Base-by-base conservation (phyloP, 2,797 vertebrate genomes). In the Microcaecilia unicolor region DNA sequence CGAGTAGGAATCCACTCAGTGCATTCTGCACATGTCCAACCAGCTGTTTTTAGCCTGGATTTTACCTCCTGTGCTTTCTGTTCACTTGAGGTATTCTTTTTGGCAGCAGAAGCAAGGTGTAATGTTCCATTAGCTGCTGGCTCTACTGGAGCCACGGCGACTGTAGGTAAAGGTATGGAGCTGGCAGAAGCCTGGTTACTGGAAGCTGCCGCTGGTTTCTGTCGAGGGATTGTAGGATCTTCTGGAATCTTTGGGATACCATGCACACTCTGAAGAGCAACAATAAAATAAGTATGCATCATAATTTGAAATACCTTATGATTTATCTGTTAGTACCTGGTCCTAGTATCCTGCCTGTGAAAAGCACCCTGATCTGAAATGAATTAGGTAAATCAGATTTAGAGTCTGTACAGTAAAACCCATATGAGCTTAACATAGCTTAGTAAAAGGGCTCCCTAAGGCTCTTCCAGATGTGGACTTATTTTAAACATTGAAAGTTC, bases 21-120 rank as follows among this genome's bases (percentile, higher is more conserved):
- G 77, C 93, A 97, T 25, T 92, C 87, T 23, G 76, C 86, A 54
- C 92, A 97, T 4, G 88, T 93, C 92, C 93, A 97, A 42, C 89
- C 90, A 1, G 72, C 44, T 30, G 70, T 83, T 55, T 84, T 89
- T 49, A 73, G 42, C 11, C 67, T 76, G 17, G 71, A 41, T 39
- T 67, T 75, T 8, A 69, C 62, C 32, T 84, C 65, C 0, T 44
- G 24, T n/a, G 71, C 23, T 22, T 75, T 76, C 31, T 74, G 73
- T 7, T 80, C 71, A 2, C 33, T 20, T n/a, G n/a, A n/a, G 34
- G 51, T 28, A 44, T 8, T 58, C 31, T 58, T 74, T 44, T 71
- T 74, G 1, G n/a, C 25, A 31, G 54, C 40, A 13, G 61, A 1
- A 8, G 67, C 56, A 12, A 25, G 10, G n/a, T n/a, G n/a, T n/a